These are phyloP conservation scores for Hippocampus barbouri DNA, from an alignment of 2,113 vertebrate species.

Conservation along the genomic window DNA sequence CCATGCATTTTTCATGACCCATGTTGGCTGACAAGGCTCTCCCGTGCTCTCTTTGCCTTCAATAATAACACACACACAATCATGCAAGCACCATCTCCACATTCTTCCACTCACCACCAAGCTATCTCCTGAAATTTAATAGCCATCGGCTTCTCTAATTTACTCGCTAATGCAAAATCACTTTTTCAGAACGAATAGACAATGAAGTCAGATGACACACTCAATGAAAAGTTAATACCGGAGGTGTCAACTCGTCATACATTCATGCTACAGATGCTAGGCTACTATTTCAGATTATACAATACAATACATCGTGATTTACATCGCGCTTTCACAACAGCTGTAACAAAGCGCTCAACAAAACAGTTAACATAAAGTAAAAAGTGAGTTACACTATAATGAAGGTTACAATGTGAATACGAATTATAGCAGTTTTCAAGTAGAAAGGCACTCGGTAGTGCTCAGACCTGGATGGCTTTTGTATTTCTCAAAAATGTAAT, in stretches of 20 bases:
- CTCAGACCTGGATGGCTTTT: too few relatives aligned
- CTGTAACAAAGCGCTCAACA: too few relatives aligned
- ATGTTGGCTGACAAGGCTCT: constrained; percentile 52
- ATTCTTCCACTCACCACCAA: constrained; percentile 48
- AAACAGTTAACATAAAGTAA: too few relatives aligned
- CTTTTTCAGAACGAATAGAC: constrained; percentile 53
- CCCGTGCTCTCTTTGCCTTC: constrained; percentile 21
- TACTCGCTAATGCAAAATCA: constrained; percentile 58
- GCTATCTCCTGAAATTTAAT: constrained; percentile 55
- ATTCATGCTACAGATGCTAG: constrained; percentile 28
- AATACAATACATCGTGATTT: too few relatives aligned
- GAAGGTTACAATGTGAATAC: constrained; percentile 22
- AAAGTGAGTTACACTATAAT: constrained; percentile 18
- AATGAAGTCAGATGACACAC: constrained; percentile 39
- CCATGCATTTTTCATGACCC: constrained; percentile 67
- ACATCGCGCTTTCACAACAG: too few relatives aligned
- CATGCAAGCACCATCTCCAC: constrained; percentile 32
- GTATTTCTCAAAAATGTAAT: too few relatives aligned
- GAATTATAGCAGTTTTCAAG: constrained; percentile 2
- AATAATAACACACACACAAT: constrained; percentile 10
- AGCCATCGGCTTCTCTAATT: constrained; percentile 63
- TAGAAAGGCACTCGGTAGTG: too few relatives aligned
- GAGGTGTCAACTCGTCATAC: constrained; percentile 39
- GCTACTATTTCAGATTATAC: neutral
- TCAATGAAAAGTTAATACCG: constrained; percentile 48